Evolutionary conservation across 2,113 vertebrate species (phyloP), one percentile per base, ranked within the genome.

Genomic region (Athene cunicularia): DNA sequence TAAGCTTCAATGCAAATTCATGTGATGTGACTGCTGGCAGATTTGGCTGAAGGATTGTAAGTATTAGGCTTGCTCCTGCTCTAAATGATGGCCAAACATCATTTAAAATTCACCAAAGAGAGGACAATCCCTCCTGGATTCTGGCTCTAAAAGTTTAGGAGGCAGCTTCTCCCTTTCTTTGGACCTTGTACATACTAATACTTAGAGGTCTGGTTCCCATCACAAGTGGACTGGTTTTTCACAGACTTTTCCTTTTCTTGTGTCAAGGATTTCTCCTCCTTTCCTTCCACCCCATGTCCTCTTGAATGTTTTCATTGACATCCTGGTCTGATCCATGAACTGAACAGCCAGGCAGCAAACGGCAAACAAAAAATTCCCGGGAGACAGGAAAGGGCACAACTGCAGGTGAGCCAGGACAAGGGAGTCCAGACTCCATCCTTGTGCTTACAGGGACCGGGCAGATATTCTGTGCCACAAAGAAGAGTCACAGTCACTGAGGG

Each of bases 1-100:
- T 85, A 79, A 90, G 73, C 77, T 87, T 66, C 77, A 47, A 35
- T 73, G 89, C 66, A 90, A 95, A 96, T 80, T 89, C 89, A 47
- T 66, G 80, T 60, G 86, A 90, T 93, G 66, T 84, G 73, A 89
- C 58, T 81, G 60, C 76, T 95, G 93, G 89, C 66, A 93, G 86
- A 66, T 82, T 88, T 94, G 73, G 89, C 70, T 93, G 93, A 82
- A 87, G 45, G 45, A 62, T 64, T 70, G 49, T 75, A 27, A 33
- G 43, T 71, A 75, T 81, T 93, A 67, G 70, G 41, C 35, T 75
- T 72, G 37, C 41, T 91, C 50, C 77, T 80, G 74, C 71, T 85
- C 37, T 5, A 81, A 90, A 52, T 14, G 50, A 27, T 94, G 86
- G 53, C 60, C 73, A 83, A 58, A 76, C 55, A 49, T 75, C 1